Base-by-base conservation (phyloP, 30 jellyfish, hydroid and myxozoan species). In the Sanderia malayensis region DNA sequence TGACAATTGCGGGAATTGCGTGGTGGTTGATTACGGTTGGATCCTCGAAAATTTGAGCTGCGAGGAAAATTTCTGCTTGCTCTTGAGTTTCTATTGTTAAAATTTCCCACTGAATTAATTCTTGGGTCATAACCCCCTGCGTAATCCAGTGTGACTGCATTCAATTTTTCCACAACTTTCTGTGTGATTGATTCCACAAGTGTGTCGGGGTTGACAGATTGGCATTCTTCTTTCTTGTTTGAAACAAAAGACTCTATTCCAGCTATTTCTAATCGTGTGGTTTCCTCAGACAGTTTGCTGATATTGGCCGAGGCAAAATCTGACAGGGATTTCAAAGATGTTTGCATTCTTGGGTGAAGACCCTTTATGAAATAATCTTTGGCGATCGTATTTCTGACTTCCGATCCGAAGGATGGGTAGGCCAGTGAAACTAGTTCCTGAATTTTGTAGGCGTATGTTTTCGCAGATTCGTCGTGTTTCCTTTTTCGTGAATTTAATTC, bases 51-150 rank as follows among this genome's bases (percentile, higher is more conserved):
- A n/a, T n/a, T n/a, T n/a, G n/a, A n/a, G n/a, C n/a, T n/a, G n/a
- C n/a, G n/a, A n/a, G n/a, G n/a, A n/a, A n/a, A n/a, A n/a, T n/a
- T n/a, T n/a, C n/a, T n/a, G n/a, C n/a, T n/a, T n/a, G n/a, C n/a
- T n/a, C 52, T 37, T 37, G 52, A 13, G 52, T 37, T 37, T 37
- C 52, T 37, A 13, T 37, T 37, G 52, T 37, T 37, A 37, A 37
- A 37, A 37, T 37, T 37, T 37, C 52, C 52, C 52, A 37, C 52
- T 37, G 52, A 37, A 37, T 37, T 37, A 37, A 37, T 37, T 37
- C 52, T 37, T 37, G 52, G 52, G 52, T 37, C 52, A 37, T 37
- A 37, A 37, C 52, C 52, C 52, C 52, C 52, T 37, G 52, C 52
- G 52, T 37, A 37, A 37, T 37, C 52, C 52, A 37, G 52, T 13